Conservation (phyloP, 2,797 vertebrate species). For the Harpagifer antarcticus region DNA sequence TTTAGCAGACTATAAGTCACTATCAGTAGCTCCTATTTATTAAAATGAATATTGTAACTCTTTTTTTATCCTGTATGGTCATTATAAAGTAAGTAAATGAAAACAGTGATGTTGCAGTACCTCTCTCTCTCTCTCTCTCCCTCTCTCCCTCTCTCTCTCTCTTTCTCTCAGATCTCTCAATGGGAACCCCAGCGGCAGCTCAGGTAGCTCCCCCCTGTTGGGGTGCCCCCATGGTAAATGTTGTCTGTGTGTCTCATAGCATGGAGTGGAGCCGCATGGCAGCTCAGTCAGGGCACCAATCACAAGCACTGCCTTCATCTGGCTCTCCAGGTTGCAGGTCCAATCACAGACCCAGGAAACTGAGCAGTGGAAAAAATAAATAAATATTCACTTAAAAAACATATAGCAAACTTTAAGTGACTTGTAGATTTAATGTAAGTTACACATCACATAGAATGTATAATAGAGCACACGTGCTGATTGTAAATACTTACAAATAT, state of each 20-base stretch:
- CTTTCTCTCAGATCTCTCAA: conserved; percentile 86
- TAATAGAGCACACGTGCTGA: background rate
- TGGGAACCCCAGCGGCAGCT: conserved; percentile 91
- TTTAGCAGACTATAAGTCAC: too few relatives aligned
- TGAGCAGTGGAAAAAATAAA: conserved; percentile 13
- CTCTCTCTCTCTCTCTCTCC: conserved; percentile 35
- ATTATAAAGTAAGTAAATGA: conserved; percentile 3
- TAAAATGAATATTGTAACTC: background rate
- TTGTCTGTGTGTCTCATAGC: conserved; percentile 85
- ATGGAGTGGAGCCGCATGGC: conserved; percentile 85
- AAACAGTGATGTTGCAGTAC: conserved; percentile 56
- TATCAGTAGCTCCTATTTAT: too few relatives aligned
- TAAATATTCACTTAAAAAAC: background rate
- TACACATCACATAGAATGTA: conserved; percentile 1
- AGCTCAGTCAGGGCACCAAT: conserved; percentile 72
- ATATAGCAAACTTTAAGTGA: background rate
- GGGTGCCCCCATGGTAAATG: conserved; percentile 95
- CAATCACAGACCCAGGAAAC: conserved; percentile 25
- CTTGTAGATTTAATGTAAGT: background rate
- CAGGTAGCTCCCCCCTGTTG: conserved; percentile 98
- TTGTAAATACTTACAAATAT: background rate
- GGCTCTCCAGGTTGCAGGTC: conserved; percentile 66
- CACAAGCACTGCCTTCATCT: conserved; percentile 63
- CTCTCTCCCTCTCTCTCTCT: conserved; percentile 37
- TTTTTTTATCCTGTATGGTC: background rate